These are phyloP conservation scores for Acleris literana DNA, from an alignment of 2,888 invertebrate species.

Conservation along the genomic window DNA sequence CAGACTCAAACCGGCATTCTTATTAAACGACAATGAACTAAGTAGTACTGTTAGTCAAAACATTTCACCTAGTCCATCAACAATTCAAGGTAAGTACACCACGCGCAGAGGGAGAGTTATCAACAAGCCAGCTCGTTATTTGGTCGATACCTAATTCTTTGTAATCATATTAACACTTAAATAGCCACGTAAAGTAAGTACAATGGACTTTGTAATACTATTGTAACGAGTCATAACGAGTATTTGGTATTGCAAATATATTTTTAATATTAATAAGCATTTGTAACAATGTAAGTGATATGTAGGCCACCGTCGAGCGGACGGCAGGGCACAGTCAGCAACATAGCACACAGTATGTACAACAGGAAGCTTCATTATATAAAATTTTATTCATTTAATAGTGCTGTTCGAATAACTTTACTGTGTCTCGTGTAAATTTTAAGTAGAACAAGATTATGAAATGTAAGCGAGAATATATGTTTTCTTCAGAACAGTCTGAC, in stretches of 20 bases:
- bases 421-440: background rate
- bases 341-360: background rate
- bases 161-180: background rate
- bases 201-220: background rate
- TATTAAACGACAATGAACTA: too few relatives aligned
- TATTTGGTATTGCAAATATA: background rate
- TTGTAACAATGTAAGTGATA: background rate
- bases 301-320: background rate
- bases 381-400: background rate
- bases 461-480: background rate
- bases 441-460: background rate
- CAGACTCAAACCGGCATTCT: conserved; percentile 18
- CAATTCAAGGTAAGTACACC: background rate
- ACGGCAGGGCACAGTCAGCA: background rate
- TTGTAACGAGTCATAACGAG: background rate
- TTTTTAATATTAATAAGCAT: background rate
- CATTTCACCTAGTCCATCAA: too few relatives aligned
- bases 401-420: background rate
- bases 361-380: background rate
- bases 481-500: background rate
- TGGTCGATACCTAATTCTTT: background rate
- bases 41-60: too few relatives aligned
- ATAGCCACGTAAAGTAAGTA: background rate
- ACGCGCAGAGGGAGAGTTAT: background rate
- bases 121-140: background rate